Evolutionary conservation across 2,113 vertebrate species (phyloP), one percentile per base, ranked within the genome.

Genomic region (Prunella himalayana): DNA sequence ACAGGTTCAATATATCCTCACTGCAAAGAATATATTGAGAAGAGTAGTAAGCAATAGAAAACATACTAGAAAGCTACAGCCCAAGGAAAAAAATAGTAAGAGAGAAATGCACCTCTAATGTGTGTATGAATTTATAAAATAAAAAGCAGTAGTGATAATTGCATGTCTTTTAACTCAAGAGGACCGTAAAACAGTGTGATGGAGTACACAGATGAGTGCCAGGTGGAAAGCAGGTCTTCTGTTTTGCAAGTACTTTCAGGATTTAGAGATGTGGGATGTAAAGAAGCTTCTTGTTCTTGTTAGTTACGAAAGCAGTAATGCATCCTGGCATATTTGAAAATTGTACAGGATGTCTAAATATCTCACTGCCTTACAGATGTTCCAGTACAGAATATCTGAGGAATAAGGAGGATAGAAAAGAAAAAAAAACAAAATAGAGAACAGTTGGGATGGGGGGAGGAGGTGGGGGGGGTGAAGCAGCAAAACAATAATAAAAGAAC

Each of bases 1-100:
- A 96, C 96, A 96, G 72, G 59, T 95, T 94, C 97, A 95, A 95
- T 96, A 96, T 81, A 96, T 93, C 69, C 95, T 94, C 3, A 1
- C 88, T 75, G 73, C 72, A 59, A 95, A 92, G 57, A 88, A 93
- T 94, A 59, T 88, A 60, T 94, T 92, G 92, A 89, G 78, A 70
- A 35, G 49, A 92, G 91, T 71, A 8, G 4, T 82, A 93, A 90
- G 93, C 80, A 88, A 90, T 28, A 92, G 79, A 68, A 65, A 93
- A 86, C 72, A 88, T 96, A 90, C 81, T 50, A 65, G 94, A 94
- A 87, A 86, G 35, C 61, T 94, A 49, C 57, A 60, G 76, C 42
- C 20, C 6, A 75, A 91, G 37, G 28, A 20, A 86, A 78, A 86
- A 89, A 78, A 84, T 19, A 83, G 28, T 22, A 23, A 91, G 80